These are phyloP conservation scores for Protomyctophum bolini DNA, from an alignment of 2,113 vertebrate genomes.

Conservation along the genomic window DNA sequence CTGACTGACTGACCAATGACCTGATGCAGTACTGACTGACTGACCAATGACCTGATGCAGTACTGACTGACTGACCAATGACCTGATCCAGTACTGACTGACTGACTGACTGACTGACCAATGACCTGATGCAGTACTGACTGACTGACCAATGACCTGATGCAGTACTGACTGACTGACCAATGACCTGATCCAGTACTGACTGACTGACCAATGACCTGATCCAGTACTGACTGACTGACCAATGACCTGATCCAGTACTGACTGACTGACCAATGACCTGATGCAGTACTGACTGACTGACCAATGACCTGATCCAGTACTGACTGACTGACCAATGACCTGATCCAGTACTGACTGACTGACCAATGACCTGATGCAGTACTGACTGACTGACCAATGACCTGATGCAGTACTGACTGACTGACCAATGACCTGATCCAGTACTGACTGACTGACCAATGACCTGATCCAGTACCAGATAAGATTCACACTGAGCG, in stretches of 20 bases:
- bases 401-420: not conserved
- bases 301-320: not conserved
- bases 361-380: not conserved
- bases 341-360: not conserved
- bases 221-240: not conserved
- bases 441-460: not conserved
- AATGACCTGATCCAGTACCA: not conserved
- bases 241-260: no score
- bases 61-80: not conserved
- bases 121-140: not conserved
- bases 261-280: conserved; percentile 1
- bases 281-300: no score
- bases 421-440: not conserved
- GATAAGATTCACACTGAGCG: no score
- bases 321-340: not conserved
- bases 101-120: no score
- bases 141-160: not conserved
- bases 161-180: not conserved
- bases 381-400: not conserved
- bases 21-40: not conserved
- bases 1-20: not conserved
- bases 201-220: not conserved
- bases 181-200: not conserved
- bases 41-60: not conserved
- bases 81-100: no score